Conservation (phyloP, 2,113 vertebrate species). For the Xiphophorus maculatus region DNA sequence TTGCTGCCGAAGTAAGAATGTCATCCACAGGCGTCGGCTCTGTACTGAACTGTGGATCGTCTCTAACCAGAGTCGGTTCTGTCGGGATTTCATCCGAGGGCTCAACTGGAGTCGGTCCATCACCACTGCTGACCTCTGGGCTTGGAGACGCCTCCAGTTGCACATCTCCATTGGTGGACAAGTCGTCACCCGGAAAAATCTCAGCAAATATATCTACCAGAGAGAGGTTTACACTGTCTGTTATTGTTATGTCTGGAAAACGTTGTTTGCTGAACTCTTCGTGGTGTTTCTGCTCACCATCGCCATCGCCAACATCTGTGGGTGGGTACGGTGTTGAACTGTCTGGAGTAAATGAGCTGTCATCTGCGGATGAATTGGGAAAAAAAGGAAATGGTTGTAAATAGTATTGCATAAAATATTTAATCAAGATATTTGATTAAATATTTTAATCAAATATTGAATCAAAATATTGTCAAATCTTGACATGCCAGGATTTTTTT, state of each 20-base stretch:
- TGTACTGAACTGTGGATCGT: slow-evolving; percentile 6
- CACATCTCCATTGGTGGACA: slow-evolving; percentile 7
- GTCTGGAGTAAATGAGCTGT: slow-evolving; percentile 17
- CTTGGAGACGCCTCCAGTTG: slow-evolving; percentile 3
- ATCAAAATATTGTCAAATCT: neutral
- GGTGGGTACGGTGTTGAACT: slow-evolving; percentile 21
- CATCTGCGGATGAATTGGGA: slow-evolving; percentile 26
- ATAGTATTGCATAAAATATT: slow-evolving; percentile 3
- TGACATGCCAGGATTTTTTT: neutral
- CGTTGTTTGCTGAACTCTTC: neutral
- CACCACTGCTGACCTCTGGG: slow-evolving; percentile 49
- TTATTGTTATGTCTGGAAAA: neutral
- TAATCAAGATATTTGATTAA: neutral
- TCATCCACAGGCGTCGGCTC: neutral
- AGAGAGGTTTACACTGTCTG: neutral
- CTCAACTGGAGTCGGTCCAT: slow-evolving; percentile 23
- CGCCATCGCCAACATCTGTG: slow-evolving; percentile 39
- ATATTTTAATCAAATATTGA: too few relatives aligned
- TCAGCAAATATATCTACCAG: slow-evolving; percentile 27
- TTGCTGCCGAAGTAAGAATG: neutral
- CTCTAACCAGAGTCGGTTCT: slow-evolving; percentile 6
- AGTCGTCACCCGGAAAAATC: neutral
- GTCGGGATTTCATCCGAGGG: slow-evolving; percentile 2
- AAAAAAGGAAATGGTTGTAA: slow-evolving; percentile 6
- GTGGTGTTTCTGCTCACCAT: slow-evolving; percentile 37